Conservation (phyloP, 2,113 vertebrate genomes). For the Capra hircus region DNA sequence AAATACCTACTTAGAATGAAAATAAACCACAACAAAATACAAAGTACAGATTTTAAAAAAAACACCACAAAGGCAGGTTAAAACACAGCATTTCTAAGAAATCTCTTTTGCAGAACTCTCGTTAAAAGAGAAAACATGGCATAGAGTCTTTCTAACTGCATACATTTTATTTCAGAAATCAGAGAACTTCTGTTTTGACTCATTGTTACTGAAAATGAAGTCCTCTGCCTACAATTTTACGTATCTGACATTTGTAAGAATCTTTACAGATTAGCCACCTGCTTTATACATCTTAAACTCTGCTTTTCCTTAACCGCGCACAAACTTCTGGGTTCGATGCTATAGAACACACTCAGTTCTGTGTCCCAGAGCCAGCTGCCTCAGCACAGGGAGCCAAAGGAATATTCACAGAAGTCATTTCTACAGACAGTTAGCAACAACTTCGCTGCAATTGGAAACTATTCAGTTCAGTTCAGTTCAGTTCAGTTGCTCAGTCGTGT, state of each 20-base stretch:
- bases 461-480: background rate
- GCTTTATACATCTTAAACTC: background rate
- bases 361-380: background rate
- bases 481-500: too few species aligned
- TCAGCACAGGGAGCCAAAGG: background rate
- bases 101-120: background rate
- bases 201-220: background rate
- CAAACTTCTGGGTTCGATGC: background rate
- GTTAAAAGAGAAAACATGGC: background rate
- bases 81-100: background rate
- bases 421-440: background rate
- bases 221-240: background rate
- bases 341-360: background rate
- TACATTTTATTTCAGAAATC: background rate
- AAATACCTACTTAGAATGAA: background rate
- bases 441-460: background rate
- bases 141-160: background rate
- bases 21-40: background rate
- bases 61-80: background rate
- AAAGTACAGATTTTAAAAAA: background rate
- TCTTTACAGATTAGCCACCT: background rate
- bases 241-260: background rate
- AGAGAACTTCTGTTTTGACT: background rate
- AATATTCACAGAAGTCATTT: background rate
- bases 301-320: background rate